These are phyloP conservation scores for Drosophila monieri DNA, from an alignment of 2,888 invertebrate species.

Conservation along the genomic window DNA sequence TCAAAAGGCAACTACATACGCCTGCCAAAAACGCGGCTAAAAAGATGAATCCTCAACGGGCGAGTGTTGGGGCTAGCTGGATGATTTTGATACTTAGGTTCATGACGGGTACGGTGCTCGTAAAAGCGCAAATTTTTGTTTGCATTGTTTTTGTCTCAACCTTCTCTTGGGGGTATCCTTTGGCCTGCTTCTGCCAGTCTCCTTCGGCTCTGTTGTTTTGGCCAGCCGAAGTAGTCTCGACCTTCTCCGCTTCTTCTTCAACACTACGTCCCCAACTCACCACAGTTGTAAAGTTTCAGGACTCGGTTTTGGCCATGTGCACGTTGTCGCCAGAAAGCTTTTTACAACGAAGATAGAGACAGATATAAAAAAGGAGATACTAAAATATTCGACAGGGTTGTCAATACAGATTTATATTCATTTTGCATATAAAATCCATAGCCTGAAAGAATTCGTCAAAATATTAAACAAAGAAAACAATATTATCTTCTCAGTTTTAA, in stretches of 20 bases:
- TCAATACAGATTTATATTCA: not conserved
- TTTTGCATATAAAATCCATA: no score
- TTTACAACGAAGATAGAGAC: slow-evolving; percentile 16
- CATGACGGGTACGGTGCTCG: slow-evolving; percentile 55
- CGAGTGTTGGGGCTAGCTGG: slow-evolving; percentile 22
- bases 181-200: not conserved
- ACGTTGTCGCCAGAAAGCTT: slow-evolving; percentile 55
- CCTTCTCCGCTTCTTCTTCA: slow-evolving; percentile 29
- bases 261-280: slow-evolving; percentile 53
- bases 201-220: slow-evolving; percentile 8
- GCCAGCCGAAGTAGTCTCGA: slow-evolving; percentile 6
- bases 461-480: no score
- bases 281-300: slow-evolving; percentile 71
- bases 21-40: slow-evolving; percentile 35
- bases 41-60: slow-evolving; percentile 2
- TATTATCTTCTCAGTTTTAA: no score
- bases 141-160: slow-evolving; percentile 64
- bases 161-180: slow-evolving; percentile 19
- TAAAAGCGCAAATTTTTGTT: slow-evolving; percentile 76
- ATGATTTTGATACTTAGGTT: slow-evolving; percentile 48
- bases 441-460: no score
- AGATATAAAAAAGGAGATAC: not conserved
- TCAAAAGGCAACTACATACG: slow-evolving; percentile 24
- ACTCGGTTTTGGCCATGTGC: slow-evolving; percentile 61
- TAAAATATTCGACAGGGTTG: slow-evolving; percentile 48